A percentile compares a stretch with the other conserved stretches of the same genome.
Conservation (phyloP, 2,797 vertebrate genomes). For the Myotis findleyi region DNA sequence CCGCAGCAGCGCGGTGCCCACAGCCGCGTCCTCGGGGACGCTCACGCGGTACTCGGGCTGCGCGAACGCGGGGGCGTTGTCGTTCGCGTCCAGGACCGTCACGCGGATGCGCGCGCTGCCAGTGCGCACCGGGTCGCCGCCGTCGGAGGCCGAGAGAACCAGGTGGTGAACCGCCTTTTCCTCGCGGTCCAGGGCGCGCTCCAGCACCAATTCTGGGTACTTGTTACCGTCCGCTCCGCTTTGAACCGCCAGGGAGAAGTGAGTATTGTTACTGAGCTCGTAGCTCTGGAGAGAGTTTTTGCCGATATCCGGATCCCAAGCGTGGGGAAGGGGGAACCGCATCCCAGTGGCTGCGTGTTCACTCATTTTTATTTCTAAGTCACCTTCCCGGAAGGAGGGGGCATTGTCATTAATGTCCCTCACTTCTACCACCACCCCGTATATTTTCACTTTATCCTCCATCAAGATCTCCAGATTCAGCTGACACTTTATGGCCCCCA, state of each 20-base stretch:
- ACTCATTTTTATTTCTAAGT: constrained; percentile 87
- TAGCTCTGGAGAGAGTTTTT: constrained; percentile 85
- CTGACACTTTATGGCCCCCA: constrained; percentile 84
- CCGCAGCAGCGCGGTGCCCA: constrained; percentile 72
- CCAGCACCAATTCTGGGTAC: constrained; percentile 83
- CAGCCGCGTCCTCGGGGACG: constrained; percentile 70
- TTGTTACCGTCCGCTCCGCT: constrained; percentile 68
- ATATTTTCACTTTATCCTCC: constrained; percentile 88
- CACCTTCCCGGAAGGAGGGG: constrained; percentile 82
- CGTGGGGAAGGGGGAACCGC: constrained; percentile 80
- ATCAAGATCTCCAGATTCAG: constrained; percentile 89
- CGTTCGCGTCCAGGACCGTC: constrained; percentile 81
- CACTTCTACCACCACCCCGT: constrained; percentile 86
- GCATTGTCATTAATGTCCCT: constrained; percentile 88
- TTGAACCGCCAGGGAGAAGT: constrained; percentile 84
- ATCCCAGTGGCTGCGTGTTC: constrained; percentile 83
- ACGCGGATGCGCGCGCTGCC: constrained; percentile 80
- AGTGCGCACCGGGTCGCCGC: constrained; percentile 79
- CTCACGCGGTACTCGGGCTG: constrained; percentile 81
- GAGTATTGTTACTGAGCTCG: constrained; percentile 81
- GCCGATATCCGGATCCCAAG: constrained; percentile 84
- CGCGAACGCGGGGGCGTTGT: constrained; percentile 83
- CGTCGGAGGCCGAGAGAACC: constrained; percentile 81
- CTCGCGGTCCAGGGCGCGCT: constrained; percentile 85
- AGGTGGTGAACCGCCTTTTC: constrained; percentile 77